A percentile compares a stretch with the other conserved stretches of the same genome.
phyloP scores from a whole-genome alignment of 2,888 invertebrate genomes.

The Brenthis daphne region DNA sequence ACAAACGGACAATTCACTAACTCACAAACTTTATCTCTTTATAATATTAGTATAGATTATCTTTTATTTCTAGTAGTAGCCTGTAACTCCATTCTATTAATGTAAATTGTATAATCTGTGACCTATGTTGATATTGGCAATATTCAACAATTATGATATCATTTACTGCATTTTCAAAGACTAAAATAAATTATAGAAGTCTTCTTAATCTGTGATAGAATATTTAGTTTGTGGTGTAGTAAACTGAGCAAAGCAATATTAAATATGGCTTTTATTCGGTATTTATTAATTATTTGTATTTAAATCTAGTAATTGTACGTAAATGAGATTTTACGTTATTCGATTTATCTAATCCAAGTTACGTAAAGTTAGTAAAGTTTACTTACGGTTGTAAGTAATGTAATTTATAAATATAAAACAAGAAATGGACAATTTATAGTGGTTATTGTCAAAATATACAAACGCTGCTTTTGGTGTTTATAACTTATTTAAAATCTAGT shows the following conservation, averaged over 20 bases:
- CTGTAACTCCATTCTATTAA: no score
- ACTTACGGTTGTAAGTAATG: not conserved
- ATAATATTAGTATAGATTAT: no score
- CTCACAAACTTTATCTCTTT: no score
- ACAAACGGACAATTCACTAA: no score
- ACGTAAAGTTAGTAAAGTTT: no score
- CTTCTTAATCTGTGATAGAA: no score
- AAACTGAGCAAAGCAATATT: conserved; percentile 6
- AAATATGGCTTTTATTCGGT: not conserved
- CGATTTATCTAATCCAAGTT: not conserved
- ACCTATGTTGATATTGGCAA: no score
- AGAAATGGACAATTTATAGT: conserved; percentile 10
- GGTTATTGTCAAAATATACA: conserved; percentile 14
- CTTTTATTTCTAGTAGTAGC: no score
- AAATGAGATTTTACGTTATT: not conserved
- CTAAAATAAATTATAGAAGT: no score
- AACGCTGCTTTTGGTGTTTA: conserved; percentile 21
- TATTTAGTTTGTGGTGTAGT: not conserved
- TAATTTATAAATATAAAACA: not conserved
- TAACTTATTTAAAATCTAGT: conserved; percentile 25
- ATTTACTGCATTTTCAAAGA: no score
- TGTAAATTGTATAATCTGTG: no score
- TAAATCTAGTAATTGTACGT: not conserved
- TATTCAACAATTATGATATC: no score
- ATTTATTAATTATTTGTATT: not conserved